These are phyloP conservation scores for Macrophya annulata DNA, from an alignment of 2,888 invertebrate species.

Conservation along the genomic window DNA sequence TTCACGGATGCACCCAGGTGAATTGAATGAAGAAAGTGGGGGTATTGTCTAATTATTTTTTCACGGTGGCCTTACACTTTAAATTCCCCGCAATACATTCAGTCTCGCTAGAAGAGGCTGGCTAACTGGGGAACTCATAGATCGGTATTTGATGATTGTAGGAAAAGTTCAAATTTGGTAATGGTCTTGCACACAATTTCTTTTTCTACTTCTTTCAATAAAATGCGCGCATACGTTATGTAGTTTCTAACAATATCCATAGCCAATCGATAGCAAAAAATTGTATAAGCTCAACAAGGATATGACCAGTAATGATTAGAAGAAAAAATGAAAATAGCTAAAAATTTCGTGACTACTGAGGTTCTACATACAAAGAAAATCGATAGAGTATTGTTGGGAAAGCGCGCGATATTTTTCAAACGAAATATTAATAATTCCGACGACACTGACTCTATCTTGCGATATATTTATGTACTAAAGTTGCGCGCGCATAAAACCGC, in stretches of 20 bases:
- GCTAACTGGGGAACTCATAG: not conserved
- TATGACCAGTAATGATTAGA: too few relatives aligned
- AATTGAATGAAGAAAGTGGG: constrained; percentile 1
- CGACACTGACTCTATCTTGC: constrained; percentile 32
- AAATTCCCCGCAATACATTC: not conserved
- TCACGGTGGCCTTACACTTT: not conserved
- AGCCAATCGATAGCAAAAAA: too few relatives aligned
- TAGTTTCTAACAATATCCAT: not conserved
- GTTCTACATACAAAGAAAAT: not conserved
- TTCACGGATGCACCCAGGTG: not conserved
- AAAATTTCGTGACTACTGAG: not conserved
- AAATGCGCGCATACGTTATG: too few relatives aligned
- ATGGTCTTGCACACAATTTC: not conserved
- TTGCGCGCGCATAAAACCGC: constrained; percentile 44
- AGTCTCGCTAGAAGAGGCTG: not conserved
- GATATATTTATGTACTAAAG: not conserved
- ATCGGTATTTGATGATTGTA: not conserved
- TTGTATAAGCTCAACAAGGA: too few relatives aligned
- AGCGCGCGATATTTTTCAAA: not conserved
- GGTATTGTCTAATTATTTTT: not conserved
- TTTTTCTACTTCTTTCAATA: too few relatives aligned
- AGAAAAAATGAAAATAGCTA: too few relatives aligned
- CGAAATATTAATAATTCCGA: constrained; percentile 36
- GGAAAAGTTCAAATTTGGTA: not conserved
- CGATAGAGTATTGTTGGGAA: not conserved